These are phyloP conservation scores for Psephotus haematonotus DNA, from an alignment of 2,113 vertebrate species.

Conservation along the genomic window DNA sequence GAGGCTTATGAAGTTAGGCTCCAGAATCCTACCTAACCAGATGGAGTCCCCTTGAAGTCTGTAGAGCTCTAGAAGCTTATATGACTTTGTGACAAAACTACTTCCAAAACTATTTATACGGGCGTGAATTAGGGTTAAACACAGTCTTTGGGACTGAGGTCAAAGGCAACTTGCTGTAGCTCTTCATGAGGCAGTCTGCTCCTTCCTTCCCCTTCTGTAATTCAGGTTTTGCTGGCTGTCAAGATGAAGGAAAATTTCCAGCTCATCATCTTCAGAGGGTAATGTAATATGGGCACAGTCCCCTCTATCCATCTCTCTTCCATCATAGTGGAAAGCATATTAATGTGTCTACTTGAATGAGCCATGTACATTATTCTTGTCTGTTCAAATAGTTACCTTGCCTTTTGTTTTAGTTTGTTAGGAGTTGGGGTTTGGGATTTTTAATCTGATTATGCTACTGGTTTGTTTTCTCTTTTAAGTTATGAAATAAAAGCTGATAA, in stretches of 20 bases:
- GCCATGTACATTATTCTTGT: neutral
- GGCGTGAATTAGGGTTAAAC: neutral
- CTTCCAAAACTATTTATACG: neutral
- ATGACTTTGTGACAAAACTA: neutral
- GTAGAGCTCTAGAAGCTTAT: neutral
- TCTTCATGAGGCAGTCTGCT: neutral
- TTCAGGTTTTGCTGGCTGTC: neutral
- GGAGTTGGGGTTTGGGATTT: neutral
- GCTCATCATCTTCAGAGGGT: neutral
- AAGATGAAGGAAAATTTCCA: neutral
- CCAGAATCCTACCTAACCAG: neutral
- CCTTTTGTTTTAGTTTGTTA: neutral
- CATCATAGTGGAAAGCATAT: rapidly evolving
- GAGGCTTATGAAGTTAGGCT: neutral
- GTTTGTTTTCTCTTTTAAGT: slow-evolving; percentile 67
- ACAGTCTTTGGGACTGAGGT: neutral
- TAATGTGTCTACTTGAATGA: neutral
- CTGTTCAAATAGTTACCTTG: neutral
- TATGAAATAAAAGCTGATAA: slow-evolving; percentile 88
- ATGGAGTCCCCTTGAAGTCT: neutral
- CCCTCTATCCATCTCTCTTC: neutral
- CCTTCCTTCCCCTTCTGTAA: neutral
- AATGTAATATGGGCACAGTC: too few relatives aligned
- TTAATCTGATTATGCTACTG: neutral
- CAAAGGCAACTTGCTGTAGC: neutral